phyloP scores from a whole-genome alignment of 2,113 vertebrate genomes.

The Ardeotis arabs region DNA sequence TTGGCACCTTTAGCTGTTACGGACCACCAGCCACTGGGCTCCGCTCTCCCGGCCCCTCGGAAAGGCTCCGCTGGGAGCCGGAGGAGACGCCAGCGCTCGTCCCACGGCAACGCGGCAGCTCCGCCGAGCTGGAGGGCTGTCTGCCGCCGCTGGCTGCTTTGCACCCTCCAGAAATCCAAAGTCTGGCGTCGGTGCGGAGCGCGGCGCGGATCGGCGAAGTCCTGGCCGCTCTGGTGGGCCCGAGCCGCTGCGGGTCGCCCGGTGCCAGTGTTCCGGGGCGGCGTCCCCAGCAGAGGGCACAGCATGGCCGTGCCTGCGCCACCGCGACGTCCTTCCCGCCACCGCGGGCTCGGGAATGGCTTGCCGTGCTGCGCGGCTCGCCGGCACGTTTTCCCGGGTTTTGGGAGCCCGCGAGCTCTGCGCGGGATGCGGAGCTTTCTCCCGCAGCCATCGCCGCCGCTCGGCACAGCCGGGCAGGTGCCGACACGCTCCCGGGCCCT shows the following conservation, averaged over 20 bases:
- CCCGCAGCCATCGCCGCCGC: accelerated
- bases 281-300: constrained; percentile 61
- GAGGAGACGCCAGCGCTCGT: accelerated
- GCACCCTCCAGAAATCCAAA: accelerated
- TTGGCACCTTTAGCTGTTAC: neutral
- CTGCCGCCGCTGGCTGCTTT: neutral
- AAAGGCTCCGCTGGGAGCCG: accelerated
- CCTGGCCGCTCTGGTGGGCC: accelerated
- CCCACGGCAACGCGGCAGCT: accelerated
- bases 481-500: accelerated
- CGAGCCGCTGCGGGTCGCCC: accelerated
- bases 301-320: neutral
- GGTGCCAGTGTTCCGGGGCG: neutral
- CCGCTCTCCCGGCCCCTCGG: neutral
- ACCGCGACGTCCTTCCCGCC: accelerated
- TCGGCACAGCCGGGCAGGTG: neutral
- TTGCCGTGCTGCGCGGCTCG: accelerated
- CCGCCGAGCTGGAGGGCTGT: accelerated
- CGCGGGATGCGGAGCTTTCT: accelerated
- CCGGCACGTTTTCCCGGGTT: neutral
- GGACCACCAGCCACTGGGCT: neutral
- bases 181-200: accelerated
- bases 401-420: neutral
- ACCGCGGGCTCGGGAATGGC: accelerated
- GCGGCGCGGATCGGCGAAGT: neutral